phyloP scores from a whole-genome alignment of 2,797 vertebrate species.

The Choloepus didactylus region DNA sequence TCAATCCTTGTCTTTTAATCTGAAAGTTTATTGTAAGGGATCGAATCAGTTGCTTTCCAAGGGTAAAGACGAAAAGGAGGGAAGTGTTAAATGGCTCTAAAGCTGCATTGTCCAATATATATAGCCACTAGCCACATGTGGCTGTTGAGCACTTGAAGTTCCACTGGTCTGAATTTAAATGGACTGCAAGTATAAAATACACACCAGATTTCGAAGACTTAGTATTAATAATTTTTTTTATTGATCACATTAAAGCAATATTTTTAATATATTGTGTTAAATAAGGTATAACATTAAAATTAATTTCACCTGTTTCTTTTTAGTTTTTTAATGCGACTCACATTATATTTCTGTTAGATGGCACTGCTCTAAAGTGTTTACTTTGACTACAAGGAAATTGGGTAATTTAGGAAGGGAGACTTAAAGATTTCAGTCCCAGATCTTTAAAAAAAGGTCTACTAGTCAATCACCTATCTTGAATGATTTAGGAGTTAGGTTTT shows the following conservation, averaged over 20 bases:
- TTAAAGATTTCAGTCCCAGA: conserved; percentile 12
- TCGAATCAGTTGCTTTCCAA: background rate
- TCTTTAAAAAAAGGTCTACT: background rate
- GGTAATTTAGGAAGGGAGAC: conserved; percentile 10
- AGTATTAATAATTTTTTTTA: background rate
- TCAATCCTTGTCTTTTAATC: background rate
- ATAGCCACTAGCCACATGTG: background rate
- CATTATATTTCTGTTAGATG: background rate
- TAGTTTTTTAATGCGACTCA: background rate
- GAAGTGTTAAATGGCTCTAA: background rate
- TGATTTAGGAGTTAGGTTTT: conserved; percentile 39
- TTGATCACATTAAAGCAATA: background rate
- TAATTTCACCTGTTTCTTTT: background rate
- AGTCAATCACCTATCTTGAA: background rate
- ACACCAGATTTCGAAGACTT: background rate
- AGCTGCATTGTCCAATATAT: background rate
- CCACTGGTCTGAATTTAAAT: background rate
- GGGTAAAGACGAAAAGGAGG: background rate
- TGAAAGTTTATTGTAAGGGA: background rate
- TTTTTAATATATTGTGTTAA: background rate
- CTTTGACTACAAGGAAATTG: background rate
- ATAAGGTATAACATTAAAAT: background rate
- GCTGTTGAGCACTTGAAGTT: background rate
- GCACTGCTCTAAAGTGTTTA: background rate
- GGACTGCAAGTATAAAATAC: background rate